phyloP scores from a whole-genome alignment of 2,888 invertebrate species.

The Iselma pallidipennis region DNA sequence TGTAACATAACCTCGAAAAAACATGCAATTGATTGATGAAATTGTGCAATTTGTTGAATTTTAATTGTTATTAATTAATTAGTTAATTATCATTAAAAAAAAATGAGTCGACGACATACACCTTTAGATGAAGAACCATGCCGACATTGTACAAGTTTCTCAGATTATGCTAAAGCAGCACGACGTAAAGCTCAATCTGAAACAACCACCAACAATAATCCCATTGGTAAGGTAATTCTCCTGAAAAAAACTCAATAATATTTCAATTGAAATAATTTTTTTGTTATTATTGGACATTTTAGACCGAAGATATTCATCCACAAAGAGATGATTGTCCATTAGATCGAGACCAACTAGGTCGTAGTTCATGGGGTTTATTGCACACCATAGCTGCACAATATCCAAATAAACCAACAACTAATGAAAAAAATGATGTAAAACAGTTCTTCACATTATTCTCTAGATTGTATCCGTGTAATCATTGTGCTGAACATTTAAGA shows the following conservation, averaged over 20 bases:
- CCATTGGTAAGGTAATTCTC: conserved; percentile 5
- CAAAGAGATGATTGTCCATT: conserved; percentile 68
- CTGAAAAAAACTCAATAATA: conserved; percentile 23
- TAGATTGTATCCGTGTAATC: conserved; percentile 89
- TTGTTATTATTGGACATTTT: conserved; percentile 8
- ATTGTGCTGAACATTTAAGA: conserved; percentile 86
- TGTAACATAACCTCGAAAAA: conserved; percentile 7
- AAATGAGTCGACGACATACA: conserved; percentile 50
- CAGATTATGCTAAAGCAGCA: conserved; percentile 49
- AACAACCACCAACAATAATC: not conserved
- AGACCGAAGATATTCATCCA: conserved; percentile 27
- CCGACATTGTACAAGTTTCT: conserved; percentile 53
- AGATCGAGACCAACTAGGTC: conserved; percentile 76
- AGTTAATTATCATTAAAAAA: conserved; percentile 8
- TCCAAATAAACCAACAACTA: conserved; percentile 76
- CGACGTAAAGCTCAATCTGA: conserved; percentile 7
- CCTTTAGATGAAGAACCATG: conserved; percentile 54
- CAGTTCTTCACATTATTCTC: conserved; percentile 83
- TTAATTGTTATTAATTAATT: not conserved
- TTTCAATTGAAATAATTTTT: not conserved
- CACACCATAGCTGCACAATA: conserved; percentile 97
- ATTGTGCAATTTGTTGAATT: not conserved
- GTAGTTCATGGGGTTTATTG: conserved; percentile 88
- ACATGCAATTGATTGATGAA: not conserved
- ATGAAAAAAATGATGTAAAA: conserved; percentile 75